Evolutionary conservation across 2,797 vertebrate genomes (phyloP).

Genomic region (Gymnocypris eckloni): DNA sequence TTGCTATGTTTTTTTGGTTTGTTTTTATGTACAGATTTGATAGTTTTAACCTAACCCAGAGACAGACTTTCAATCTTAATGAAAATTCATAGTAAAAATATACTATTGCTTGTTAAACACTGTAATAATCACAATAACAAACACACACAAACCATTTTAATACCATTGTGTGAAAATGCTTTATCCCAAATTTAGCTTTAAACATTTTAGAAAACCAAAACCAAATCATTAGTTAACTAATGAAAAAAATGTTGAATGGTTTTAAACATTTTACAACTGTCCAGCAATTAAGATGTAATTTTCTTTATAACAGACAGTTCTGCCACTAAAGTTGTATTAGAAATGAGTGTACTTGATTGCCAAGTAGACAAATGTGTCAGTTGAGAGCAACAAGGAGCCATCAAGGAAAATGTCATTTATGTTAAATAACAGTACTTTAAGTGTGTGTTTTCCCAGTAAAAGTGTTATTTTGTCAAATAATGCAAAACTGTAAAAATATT

Average conservation of each 20-base stretch:
- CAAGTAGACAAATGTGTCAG: background rate
- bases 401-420: background rate
- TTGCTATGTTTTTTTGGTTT: background rate
- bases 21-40: background rate
- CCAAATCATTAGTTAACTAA: no score
- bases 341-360: background rate
- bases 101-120: background rate
- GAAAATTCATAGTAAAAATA: background rate
- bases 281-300: background rate
- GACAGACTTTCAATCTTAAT: background rate
- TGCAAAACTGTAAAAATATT: background rate
- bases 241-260: background rate
- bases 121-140: no score
- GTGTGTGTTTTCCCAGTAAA: background rate
- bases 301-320: background rate
- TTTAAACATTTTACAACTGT: background rate
- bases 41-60: background rate
- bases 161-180: background rate
- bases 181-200: background rate
- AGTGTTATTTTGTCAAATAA: background rate
- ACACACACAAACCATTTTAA: background rate
- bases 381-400: background rate
- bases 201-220: background rate
- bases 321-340: background rate
- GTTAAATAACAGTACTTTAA: constrained; percentile 3